These are phyloP conservation scores for Anas flavirostris DNA, from an alignment of 2,797 vertebrate genomes.

Conservation along the genomic window DNA sequence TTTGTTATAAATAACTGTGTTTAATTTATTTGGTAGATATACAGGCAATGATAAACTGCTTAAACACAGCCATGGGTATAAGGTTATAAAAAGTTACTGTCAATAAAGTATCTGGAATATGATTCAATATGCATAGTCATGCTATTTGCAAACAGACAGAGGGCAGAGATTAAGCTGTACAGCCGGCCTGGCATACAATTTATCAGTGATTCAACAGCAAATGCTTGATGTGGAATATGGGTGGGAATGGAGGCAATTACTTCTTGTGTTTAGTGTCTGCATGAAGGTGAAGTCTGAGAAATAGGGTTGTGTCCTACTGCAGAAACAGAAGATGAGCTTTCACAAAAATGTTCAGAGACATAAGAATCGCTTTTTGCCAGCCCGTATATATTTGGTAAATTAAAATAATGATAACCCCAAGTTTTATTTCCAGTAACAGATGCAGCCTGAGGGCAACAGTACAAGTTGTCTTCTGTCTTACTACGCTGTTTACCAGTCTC, in stretches of 20 bases:
- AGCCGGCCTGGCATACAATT: background rate
- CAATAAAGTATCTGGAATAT: background rate
- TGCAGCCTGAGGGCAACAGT: background rate
- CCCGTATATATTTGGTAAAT: background rate
- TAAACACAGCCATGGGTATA: background rate
- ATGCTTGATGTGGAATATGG: background rate
- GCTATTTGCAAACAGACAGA: slow-evolving; percentile 3
- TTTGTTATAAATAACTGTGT: slow-evolving; percentile 14
- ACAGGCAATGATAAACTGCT: background rate
- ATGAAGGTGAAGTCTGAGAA: background rate
- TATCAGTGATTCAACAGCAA: slow-evolving; percentile 6
- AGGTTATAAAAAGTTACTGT: slow-evolving; percentile 10
- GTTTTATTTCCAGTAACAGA: slow-evolving; percentile 37
- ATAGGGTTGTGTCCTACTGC: background rate
- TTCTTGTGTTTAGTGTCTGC: background rate
- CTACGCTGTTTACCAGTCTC: background rate
- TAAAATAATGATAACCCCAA: slow-evolving; percentile 1
- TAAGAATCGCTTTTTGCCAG: background rate
- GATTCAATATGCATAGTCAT: background rate
- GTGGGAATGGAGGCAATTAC: background rate
- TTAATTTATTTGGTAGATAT: slow-evolving; percentile 25
- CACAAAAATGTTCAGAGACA: background rate
- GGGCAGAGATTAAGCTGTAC: slow-evolving; percentile 11
- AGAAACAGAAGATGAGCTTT: background rate
- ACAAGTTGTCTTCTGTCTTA: background rate